Base-by-base conservation (phyloP, 2,797 vertebrate genomes). In the Neosilurus hyrtlii region DNA sequence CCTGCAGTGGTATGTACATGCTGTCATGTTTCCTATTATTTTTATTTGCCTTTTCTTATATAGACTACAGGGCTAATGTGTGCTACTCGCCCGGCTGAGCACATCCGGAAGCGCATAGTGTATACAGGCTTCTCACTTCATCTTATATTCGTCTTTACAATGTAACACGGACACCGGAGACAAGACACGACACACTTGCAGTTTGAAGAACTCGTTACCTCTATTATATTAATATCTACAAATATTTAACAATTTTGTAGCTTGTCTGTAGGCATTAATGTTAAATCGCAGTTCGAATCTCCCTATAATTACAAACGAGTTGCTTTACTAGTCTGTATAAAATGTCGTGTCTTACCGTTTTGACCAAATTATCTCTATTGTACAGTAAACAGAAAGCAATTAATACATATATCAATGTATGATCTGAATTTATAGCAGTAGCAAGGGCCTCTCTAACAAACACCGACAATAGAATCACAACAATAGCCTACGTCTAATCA, bases 1-100 rank as follows among this genome's bases (percentile, higher is more conserved):
- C 96, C 6, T 98, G 97, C 90, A 98, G 97, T 91, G 97, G 97
- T 99, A 93, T 96, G 97, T 96, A 70, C 18, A 71, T 35, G 79
- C 72, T 83, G 30, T 83, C 51, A 65, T 70, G 43, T 79, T 59
- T 74, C 52, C 54, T 18, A 57, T 14, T 22, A 6, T 72, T 52
- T n/a, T 76, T 24, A 35, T 78, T 75, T 20, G 79, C 43, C 49
- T 26, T 56, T 20, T 70, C 68, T 85, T 68, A 83, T 68, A 79
- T 62, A 78, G 9, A 15, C 43, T 79, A 52, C 74, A 79, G 51
- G 62, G 62, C 76, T 66, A 67, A 56, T 65, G 70, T 57, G 51
- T 67, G 72, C 43, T 82, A 81, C 80, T 84, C 82, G 84, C 10
- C 7, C 11, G 30, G 59, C 30, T 75, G 57, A 61, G 7, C 73